Evolutionary conservation across 2,113 vertebrate species (phyloP).

Genomic region (Mormyrus lacerda): DNA sequence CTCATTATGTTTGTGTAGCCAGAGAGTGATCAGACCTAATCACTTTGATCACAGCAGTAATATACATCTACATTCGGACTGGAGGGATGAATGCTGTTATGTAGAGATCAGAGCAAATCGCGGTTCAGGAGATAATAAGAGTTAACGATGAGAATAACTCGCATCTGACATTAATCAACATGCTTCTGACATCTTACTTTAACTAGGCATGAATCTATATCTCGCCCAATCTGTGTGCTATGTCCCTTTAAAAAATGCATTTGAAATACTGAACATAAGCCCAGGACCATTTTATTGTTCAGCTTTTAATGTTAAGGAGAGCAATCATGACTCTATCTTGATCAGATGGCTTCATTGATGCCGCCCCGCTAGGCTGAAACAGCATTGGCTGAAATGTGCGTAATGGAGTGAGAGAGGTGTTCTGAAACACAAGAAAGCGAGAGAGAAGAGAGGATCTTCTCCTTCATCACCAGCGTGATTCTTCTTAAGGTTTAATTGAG

Average conservation of each 20-base stretch:
- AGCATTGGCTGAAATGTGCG: background rate
- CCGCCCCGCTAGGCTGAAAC: background rate
- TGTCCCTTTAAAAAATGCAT: background rate
- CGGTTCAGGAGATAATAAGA: background rate
- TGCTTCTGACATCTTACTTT: background rate
- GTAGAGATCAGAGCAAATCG: background rate
- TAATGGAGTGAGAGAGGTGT: background rate
- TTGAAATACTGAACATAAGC: background rate
- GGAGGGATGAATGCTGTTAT: no score
- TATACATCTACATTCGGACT: background rate
- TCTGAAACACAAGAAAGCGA: background rate
- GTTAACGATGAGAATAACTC: background rate
- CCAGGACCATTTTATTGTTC: background rate
- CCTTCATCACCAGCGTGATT: background rate
- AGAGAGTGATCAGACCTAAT: slow-evolving; percentile 24
- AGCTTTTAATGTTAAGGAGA: background rate
- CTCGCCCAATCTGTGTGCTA: background rate
- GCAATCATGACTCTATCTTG: background rate
- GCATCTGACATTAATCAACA: background rate
- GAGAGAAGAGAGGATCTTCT: background rate
- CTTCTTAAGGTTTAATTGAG: background rate
- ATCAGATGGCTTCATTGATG: background rate
- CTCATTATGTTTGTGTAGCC: slow-evolving; percentile 28
- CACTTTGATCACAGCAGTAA: background rate
- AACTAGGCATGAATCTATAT: background rate